A percentile compares a stretch with the other conserved stretches of the same genome.
These are phyloP conservation scores for Endotricha flammealis DNA, from an alignment of 2,888 invertebrate genomes.

Conservation along the genomic window DNA sequence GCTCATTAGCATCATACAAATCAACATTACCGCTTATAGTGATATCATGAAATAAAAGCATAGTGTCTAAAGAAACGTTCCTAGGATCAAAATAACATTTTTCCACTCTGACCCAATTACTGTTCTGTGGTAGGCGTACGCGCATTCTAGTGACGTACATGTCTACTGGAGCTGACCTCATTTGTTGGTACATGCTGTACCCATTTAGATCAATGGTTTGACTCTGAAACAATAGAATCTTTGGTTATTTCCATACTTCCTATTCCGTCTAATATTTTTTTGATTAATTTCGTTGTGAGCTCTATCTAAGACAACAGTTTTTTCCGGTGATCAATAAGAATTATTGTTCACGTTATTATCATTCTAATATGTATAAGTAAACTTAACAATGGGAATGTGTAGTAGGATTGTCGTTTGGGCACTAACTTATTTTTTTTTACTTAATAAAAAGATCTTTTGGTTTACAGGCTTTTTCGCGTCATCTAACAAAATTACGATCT, in stretches of 20 bases:
- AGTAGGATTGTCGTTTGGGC: no score
- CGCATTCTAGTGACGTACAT: slow-evolving; percentile 85
- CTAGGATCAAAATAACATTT: slow-evolving; percentile 86
- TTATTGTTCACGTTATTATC: no score
- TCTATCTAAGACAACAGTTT: no score
- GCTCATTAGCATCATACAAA: slow-evolving; percentile 65
- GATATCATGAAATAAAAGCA: slow-evolving; percentile 87
- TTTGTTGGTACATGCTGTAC: slow-evolving; percentile 81
- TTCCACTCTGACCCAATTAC: slow-evolving; percentile 85
- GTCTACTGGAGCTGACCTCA: slow-evolving; percentile 80
- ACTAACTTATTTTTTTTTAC: no score
- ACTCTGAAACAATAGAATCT: slow-evolving; percentile 49
- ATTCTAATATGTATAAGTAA: no score
- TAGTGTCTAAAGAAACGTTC: slow-evolving; percentile 85
- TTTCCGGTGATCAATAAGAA: no score
- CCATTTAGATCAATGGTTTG: slow-evolving; percentile 79
- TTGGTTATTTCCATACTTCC: no score
- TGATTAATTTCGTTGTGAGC: no score
- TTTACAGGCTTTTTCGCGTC: no score
- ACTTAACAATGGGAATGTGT: no score
- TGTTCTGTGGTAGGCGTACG: slow-evolving; percentile 82
- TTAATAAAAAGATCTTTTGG: no score
- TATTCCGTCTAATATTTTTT: no score
- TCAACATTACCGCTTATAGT: slow-evolving; percentile 88
- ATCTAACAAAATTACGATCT: slow-evolving; percentile 1